Evolutionary conservation across 2,888 invertebrate genomes (phyloP), one percentile per base, ranked within the genome.

Genomic region (Ryuthela nishihirai): DNA sequence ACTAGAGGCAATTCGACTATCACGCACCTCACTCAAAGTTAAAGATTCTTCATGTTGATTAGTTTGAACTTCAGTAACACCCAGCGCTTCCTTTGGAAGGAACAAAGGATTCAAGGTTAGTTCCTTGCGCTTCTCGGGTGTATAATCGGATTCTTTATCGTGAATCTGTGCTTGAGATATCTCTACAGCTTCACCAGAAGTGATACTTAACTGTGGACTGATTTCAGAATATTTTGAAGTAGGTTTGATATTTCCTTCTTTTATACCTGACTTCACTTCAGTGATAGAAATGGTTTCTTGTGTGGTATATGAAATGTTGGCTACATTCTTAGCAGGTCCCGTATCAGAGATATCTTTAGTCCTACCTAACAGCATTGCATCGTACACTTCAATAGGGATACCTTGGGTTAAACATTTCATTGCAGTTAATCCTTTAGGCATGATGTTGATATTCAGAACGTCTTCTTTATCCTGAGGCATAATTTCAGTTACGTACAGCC

Each of bases 301-400:
- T 2, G 54, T 38, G 40, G 53, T 32, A 29, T 61, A 35, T 21
- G 43, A 36, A 32, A 54, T 20, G n/a, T 50, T 24, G 23, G 60
- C 63, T 2, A 72, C 52, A 71, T 72, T 43, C 71, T 72, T 21
- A 64, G 12, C 21, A 2, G 54, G 42, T 18, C 40, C 34, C 15
- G 25, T 17, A n/a, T 38, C 42, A 4, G 18, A 1, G 12, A 60
- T 40, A 17, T 60, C 45, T 46, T 46, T 54, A 5, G 49, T 20
- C 4, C 43, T 43, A 15, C 54, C 50, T n/a, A 54, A 21, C 12
- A 54, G 23, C 15, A 46, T 3, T 23, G 38, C 17, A 26, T 60
- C 54, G 26, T 29, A 39, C 17, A 60, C 7, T 41, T 54, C 49
- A 15, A 60, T 6, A 15, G 41, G 42, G 23, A 32, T 2, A 24